Evolutionary conservation across 2,797 vertebrate genomes (phyloP), one percentile per base, ranked within the genome.

Genomic region (Sciurus carolinensis): DNA sequence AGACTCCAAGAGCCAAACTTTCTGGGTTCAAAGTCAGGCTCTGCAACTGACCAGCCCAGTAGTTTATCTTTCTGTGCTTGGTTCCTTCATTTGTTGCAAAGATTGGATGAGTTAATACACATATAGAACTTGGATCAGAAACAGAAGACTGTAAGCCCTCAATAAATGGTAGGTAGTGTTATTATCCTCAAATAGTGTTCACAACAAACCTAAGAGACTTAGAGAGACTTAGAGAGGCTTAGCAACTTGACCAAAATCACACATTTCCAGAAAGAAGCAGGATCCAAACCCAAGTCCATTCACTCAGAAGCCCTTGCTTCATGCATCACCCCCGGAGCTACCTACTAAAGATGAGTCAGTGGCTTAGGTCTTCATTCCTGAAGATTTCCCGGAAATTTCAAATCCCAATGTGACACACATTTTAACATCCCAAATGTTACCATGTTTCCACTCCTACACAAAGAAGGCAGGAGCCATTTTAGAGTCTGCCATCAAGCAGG

Each of bases 11-110:
- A 44, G 36, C 26, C 50, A 84, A 50, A 28, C 10, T n/a, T 11
- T 26, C 17, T 36, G 42, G 47, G 7, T 80, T 96, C 87, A 90
- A 95, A 81, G 36, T 52, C 59, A 87, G 28, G 7, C 17, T 92
- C 91, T 64, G 5, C 75, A 67, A 89, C 52, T 57, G 28, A 76
- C 52, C 36, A 15, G 57, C 77, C 84, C 69, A 24, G n/a, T 50
- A 64, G 20, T 7, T 84, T 62, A 39, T 26, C 52, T 76, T 76
- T n/a, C 20, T n/a, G 5, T n/a, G 71, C 42, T 50, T 47, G 0
- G 50, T 79, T 90, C 81, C 88, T 66, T 52, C 88, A 39, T 66
- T n/a, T 73, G 69, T 24, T 91, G 71, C n/a, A 26, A 95, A 9
- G 24, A 79, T 30, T 57, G 72, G 76, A 83, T 50, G 79, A 26